A percentile compares a stretch with the other conserved stretches of the same genome.
These are phyloP conservation scores for Microcebus jonahi DNA, from an alignment of 2,113 vertebrate species.

Conservation along the genomic window DNA sequence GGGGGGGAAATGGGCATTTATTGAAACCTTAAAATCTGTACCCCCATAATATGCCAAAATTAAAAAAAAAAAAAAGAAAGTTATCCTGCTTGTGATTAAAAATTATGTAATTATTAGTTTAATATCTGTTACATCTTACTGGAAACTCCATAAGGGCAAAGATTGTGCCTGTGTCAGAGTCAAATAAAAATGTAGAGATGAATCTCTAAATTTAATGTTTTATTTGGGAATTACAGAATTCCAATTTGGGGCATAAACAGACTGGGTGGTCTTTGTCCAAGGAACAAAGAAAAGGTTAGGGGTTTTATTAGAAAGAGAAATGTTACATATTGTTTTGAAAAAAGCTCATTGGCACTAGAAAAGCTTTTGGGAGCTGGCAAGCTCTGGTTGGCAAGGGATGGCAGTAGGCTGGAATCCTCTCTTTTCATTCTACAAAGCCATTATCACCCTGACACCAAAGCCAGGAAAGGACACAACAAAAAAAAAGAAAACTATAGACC, in stretches of 20 bases:
- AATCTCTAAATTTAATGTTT: neutral
- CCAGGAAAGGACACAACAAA: no score
- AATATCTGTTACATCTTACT: neutral
- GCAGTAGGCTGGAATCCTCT: neutral
- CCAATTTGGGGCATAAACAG: neutral
- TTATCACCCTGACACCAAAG: no score
- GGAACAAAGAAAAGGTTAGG: neutral
- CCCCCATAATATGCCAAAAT: no score
- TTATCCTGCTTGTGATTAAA: neutral
- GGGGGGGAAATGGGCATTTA: no score
- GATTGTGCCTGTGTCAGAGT: neutral
- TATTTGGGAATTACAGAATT: neutral
- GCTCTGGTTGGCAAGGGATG: neutral
- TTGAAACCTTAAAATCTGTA: no score
- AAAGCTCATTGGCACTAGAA: neutral
- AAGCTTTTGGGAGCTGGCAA: neutral
- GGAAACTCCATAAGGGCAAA: neutral
- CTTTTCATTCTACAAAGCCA: no score
- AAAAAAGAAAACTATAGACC: no score
- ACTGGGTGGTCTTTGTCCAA: neutral
- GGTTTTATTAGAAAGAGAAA: neutral
- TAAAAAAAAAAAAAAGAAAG: neutral
- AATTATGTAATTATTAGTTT: neutral
- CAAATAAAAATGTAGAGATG: neutral
- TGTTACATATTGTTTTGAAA: neutral